Evolutionary conservation across 2,113 vertebrate genomes (phyloP).

Genomic region (Caloenas nicobarica): DNA sequence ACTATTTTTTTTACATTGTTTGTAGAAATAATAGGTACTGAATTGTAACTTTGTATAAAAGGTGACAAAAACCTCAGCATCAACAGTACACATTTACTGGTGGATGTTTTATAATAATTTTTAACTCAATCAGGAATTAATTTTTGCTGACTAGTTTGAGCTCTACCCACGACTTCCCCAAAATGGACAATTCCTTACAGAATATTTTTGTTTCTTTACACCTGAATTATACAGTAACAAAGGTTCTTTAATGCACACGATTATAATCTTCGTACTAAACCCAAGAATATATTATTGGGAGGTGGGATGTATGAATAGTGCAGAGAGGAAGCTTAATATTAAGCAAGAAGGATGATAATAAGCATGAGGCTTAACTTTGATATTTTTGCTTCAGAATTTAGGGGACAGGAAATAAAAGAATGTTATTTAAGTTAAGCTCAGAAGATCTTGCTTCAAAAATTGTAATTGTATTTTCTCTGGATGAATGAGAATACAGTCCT

Average conservation of each 20-base stretch:
- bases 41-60: background rate
- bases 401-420: background rate
- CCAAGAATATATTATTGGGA: background rate
- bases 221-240: background rate
- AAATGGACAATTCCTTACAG: background rate
- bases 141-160: background rate
- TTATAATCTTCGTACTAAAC: background rate
- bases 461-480: background rate
- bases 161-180: background rate
- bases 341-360: background rate
- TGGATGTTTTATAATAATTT: background rate
- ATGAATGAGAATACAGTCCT: background rate
- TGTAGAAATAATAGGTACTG: background rate
- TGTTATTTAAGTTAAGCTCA: background rate
- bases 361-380: background rate
- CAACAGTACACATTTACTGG: background rate
- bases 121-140: background rate
- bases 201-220: background rate
- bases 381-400: conserved; percentile 1
- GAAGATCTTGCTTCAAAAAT: background rate
- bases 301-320: background rate
- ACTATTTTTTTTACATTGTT: background rate
- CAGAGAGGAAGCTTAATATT: background rate
- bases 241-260: background rate
- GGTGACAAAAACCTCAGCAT: background rate